A percentile compares a stretch with the other conserved stretches of the same genome.
Evolutionary conservation across 1,140 invertebrate genomes (phyloP).

Genomic region (Bombus turneri): DNA sequence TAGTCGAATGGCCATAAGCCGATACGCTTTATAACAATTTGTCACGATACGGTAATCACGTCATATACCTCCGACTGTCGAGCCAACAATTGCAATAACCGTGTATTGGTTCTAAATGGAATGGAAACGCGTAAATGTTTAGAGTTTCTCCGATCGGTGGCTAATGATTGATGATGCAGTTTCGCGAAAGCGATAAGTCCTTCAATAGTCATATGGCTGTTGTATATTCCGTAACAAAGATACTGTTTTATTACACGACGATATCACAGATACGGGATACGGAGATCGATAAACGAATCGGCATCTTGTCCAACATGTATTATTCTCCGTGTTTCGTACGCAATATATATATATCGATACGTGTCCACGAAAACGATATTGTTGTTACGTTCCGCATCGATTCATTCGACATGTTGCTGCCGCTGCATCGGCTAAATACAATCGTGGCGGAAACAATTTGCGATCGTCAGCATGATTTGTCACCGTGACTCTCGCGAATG

Average conservation of each 20-base stretch:
- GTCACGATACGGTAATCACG: slow-evolving; percentile 32
- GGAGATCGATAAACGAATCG: slow-evolving; percentile 42
- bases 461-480: slow-evolving; percentile 26
- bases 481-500: background rate
- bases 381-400: slow-evolving; percentile 50
- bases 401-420: background rate
- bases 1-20: background rate
- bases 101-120: background rate
- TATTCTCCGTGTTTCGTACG: slow-evolving; percentile 22
- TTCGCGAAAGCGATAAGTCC: slow-evolving; percentile 42
- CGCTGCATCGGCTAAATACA: background rate
- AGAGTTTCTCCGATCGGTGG: slow-evolving; percentile 28
- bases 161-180: slow-evolving; percentile 44
- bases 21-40: slow-evolving; percentile 39
- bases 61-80: background rate
- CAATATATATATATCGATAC: slow-evolving; percentile 9
- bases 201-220: background rate
- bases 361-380: slow-evolving; percentile 40
- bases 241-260: background rate
- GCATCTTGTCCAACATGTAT: slow-evolving; percentile 32
- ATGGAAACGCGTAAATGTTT: slow-evolving; percentile 43
- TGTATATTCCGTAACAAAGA: slow-evolving; percentile 8
- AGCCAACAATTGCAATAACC: slow-evolving; percentile 33
- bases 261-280: slow-evolving; percentile 27
- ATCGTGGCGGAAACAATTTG: background rate